Percentiles rank a stretch among this genome's conserved stretches.
Conservation (phyloP, 23 tunicate genomes). For the Pegea sp. region DNA sequence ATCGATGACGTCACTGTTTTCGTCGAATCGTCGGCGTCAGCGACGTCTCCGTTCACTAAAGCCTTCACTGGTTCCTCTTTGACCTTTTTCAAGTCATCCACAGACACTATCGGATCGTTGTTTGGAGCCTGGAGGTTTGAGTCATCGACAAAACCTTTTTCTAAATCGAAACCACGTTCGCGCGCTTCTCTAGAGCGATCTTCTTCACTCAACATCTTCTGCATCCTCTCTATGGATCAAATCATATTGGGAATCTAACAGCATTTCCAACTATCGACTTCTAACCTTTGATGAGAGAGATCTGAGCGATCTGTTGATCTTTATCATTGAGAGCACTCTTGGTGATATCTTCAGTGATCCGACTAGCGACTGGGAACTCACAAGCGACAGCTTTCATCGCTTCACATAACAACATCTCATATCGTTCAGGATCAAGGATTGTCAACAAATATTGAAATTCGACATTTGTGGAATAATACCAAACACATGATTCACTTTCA, state of each 20-base stretch:
- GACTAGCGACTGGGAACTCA: constrained; percentile 34
- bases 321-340: constrained; percentile 25
- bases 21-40: no score
- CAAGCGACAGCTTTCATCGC: constrained; percentile 39
- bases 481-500: constrained; percentile 15
- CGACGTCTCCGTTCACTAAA: no score
- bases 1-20: no score
- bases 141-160: no score
- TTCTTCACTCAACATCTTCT: neutral
- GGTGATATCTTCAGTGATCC: constrained; percentile 44
- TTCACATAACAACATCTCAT: constrained; percentile 50
- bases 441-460: constrained; percentile 31
- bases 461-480: constrained; percentile 51
- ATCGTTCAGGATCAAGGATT: constrained; percentile 32
- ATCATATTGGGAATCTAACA: constrained; percentile 3
- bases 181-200: no score
- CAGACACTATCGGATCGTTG: no score
- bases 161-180: no score
- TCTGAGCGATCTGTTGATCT: constrained; percentile 1
- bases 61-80: no score
- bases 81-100: no score
- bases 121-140: no score
- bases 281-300: constrained; percentile 1
- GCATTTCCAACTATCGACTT: neutral
- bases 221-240: neutral